A percentile compares a stretch with the other conserved stretches of the same genome.
Conservation (phyloP, 2,113 vertebrate species). For the Urocolius indicus region DNA sequence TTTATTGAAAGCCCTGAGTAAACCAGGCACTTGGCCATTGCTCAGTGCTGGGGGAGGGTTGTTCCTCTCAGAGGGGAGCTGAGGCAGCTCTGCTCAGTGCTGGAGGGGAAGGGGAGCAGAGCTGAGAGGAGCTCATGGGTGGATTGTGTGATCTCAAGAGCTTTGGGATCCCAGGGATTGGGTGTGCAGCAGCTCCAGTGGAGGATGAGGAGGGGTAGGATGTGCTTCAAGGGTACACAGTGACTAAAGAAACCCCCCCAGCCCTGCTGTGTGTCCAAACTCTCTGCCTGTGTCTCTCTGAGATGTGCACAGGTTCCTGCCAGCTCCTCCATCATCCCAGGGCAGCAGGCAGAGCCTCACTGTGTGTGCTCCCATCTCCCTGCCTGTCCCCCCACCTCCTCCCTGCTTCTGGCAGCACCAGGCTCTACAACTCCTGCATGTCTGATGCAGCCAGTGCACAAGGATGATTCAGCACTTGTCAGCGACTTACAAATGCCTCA, state of each 20-base stretch:
- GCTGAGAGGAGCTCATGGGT: too few species aligned
- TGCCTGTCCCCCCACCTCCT: neutral
- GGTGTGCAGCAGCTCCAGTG: neutral
- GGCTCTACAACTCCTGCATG: neutral
- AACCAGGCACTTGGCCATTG: neutral
- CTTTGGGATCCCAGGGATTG: neutral
- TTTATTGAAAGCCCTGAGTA: neutral
- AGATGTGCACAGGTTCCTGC: accelerated
- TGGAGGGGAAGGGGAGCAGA: neutral
- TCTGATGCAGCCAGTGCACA: neutral
- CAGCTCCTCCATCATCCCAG: neutral
- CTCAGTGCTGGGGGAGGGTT: neutral
- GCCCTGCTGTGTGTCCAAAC: neutral
- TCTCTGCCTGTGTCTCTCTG: neutral
- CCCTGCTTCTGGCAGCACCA: neutral
- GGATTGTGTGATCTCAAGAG: neutral
- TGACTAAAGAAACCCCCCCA: neutral
- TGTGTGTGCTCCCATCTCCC: too few species aligned
- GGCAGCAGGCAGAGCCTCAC: too few species aligned
- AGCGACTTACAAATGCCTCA: neutral
- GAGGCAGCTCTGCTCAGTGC: neutral
- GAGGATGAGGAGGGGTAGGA: neutral
- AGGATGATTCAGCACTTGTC: slow-evolving; percentile 31
- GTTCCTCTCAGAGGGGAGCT: neutral
- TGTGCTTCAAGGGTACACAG: neutral